Conservation (phyloP, 2,113 vertebrate species). For the Chlorocebus sabaeus region DNA sequence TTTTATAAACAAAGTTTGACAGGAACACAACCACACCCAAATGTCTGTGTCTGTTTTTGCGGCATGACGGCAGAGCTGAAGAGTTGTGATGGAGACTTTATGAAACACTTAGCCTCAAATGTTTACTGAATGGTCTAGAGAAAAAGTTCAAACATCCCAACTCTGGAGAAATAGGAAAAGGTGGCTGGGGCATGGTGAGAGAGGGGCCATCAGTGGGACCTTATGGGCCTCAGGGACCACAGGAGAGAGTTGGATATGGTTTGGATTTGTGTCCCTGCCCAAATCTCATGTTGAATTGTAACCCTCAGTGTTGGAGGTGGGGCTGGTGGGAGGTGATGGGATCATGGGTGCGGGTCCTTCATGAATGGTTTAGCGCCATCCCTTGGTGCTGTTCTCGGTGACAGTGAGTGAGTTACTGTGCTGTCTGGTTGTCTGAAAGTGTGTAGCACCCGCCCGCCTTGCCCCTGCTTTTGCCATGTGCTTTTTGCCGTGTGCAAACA, state of each 20-base stretch:
- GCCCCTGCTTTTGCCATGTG: no score
- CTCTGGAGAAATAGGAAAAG: not conserved
- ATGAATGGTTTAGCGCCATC: no score
- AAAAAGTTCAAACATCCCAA: not conserved
- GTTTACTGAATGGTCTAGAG: not conserved
- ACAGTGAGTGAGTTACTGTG: no score
- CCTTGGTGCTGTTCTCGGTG: no score
- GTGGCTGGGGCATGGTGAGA: not conserved
- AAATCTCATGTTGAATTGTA: no score
- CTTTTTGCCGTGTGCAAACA: no score
- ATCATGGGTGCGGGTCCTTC: no score
- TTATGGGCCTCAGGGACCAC: rapidly evolving
- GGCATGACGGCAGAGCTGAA: not conserved
- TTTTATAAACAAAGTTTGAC: not conserved
- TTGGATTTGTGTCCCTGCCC: no score
- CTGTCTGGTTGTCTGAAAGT: no score
- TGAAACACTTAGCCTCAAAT: not conserved
- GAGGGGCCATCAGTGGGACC: not conserved
- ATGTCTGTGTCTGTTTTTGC: not conserved
- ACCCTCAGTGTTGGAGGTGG: no score
- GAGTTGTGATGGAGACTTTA: not conserved
- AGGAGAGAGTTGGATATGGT: not conserved
- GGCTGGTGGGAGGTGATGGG: no score
- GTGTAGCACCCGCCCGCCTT: no score
- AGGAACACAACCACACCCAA: not conserved